Evolutionary conservation across 2,113 vertebrate species (phyloP), one percentile per base, ranked within the genome.

Genomic region (Poecile atricapillus): DNA sequence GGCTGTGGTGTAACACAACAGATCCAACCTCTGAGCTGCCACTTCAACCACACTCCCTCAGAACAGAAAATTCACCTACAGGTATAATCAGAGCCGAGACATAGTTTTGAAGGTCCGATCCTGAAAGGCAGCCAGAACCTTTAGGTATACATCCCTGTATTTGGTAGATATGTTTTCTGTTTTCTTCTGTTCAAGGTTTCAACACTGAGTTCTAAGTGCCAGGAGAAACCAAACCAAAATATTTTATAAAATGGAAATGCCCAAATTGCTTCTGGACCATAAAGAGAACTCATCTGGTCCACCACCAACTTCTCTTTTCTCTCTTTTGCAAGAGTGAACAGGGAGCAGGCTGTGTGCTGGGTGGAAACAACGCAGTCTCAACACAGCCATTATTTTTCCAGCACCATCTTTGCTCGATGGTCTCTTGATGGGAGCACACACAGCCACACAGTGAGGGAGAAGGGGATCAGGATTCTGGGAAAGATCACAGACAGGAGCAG

Each of bases 381-480:
- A 56, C 0, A 0, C 33, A 88, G 2, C 20, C 43, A 43, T 15
- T 7, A 2, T 39, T 44, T 78, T 78, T 75, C 47, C 10, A 70
- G 39, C 23, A 17, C 27, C 9, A 4, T 62, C 20, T 67, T 82
- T 77, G 31, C 30, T 82, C 18, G 20, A 5, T 1, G 1, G 5
- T 52, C n/a, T 60, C 41, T 37, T 58, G 41, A 23, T 62, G 60
- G n/a, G 28, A 62, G 23, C 28, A 28, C 2, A 1, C 25, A 37
- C 13, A 24, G n/a, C 31, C 27, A 13, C 1, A 3, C 15, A n/a
- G 12, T 1, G 1, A 78, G 27, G 47, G 14, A 37, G 39, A 59
- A 87, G 20, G 13, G 41, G 28, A n/a, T 59, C 39, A 25, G 47
- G 16, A 44, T 12, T 4, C 2, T 27, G 30, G 18, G 25, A 49